Conservation (phyloP, 1,140 invertebrate species). For the Bilobella aurantiaca region DNA sequence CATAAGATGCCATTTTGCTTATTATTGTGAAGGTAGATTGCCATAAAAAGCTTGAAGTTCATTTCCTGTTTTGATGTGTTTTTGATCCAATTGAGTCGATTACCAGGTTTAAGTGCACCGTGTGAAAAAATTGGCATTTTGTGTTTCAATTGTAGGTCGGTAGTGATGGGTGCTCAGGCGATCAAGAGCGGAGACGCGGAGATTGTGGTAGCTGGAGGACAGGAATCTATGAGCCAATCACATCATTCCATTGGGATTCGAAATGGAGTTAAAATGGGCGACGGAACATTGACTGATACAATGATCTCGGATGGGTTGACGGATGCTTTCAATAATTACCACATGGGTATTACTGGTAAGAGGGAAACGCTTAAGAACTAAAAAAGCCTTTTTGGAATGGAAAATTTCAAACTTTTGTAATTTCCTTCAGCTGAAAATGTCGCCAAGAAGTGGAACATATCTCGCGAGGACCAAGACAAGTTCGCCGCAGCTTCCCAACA, state of each 20-base stretch:
- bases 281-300: conserved; percentile 54
- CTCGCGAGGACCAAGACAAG: conserved; percentile 62
- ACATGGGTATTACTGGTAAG: conserved; percentile 77
- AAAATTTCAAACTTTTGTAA: not conserved
- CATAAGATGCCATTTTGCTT: too few relatives aligned
- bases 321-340: conserved; percentile 64
- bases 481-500: conserved; percentile 63
- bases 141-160: conserved; percentile 47
- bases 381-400: too few relatives aligned
- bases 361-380: too few relatives aligned
- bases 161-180: conserved; percentile 56
- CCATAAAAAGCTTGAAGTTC: too few relatives aligned
- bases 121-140: not conserved
- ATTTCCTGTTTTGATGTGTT: too few relatives aligned
- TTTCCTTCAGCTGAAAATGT: conserved; percentile 61
- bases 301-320: conserved; percentile 67
- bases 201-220: conserved; percentile 68
- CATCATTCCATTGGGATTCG: conserved; percentile 60
- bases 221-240: conserved; percentile 74
- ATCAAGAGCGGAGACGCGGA: conserved; percentile 58
- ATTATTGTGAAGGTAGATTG: too few relatives aligned
- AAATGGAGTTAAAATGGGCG: conserved; percentile 58
- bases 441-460: conserved; percentile 56
- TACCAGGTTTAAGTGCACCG: too few relatives aligned
- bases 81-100: too few relatives aligned